Evolutionary conservation across 2,797 vertebrate genomes (phyloP).

Genomic region (Geotrypetes seraphini): DNA sequence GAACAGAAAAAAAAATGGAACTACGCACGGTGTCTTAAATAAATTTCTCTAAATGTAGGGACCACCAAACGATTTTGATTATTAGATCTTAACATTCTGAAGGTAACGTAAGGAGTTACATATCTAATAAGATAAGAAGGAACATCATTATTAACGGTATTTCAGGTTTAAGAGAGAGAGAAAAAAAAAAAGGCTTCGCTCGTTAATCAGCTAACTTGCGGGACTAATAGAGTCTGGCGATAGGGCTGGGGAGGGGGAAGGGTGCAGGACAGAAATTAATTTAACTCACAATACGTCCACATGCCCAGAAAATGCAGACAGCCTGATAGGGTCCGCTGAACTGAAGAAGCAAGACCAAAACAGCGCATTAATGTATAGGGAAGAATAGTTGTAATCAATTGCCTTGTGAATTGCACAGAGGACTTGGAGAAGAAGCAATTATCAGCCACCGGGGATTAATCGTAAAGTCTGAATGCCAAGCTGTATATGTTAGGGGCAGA

Average conservation of each 20-base stretch:
- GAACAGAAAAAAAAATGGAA: too few relatives aligned
- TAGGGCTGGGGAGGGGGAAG: too few relatives aligned
- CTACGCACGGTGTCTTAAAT: too few relatives aligned
- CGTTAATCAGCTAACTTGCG: constrained; percentile 57
- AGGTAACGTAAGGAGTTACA: too few relatives aligned
- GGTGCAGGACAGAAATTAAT: constrained; percentile 56
- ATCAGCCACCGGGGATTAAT: constrained; percentile 83
- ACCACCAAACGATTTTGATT: too few relatives aligned
- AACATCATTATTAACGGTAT: too few relatives aligned
- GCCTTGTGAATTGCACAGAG: constrained; percentile 86
- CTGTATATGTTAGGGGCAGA: constrained; percentile 76
- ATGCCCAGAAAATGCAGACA: constrained; percentile 91
- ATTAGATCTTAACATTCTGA: too few relatives aligned
- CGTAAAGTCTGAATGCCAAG: constrained; percentile 77
- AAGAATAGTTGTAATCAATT: constrained; percentile 70
- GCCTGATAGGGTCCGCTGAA: constrained; percentile 78
- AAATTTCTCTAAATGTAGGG: too few relatives aligned
- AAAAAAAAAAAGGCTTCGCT: constrained; percentile 43
- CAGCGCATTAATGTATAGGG: constrained; percentile 70
- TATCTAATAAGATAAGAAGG: too few relatives aligned
- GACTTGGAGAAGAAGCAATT: constrained; percentile 85
- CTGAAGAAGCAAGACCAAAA: constrained; percentile 67
- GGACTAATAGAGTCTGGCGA: constrained; percentile 57
- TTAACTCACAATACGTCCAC: constrained; percentile 87
- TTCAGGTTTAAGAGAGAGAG: constrained; percentile 37